Evolutionary conservation across 2,113 vertebrate species (phyloP), one percentile per base, ranked within the genome.

Genomic region (Pholis gunnellus): DNA sequence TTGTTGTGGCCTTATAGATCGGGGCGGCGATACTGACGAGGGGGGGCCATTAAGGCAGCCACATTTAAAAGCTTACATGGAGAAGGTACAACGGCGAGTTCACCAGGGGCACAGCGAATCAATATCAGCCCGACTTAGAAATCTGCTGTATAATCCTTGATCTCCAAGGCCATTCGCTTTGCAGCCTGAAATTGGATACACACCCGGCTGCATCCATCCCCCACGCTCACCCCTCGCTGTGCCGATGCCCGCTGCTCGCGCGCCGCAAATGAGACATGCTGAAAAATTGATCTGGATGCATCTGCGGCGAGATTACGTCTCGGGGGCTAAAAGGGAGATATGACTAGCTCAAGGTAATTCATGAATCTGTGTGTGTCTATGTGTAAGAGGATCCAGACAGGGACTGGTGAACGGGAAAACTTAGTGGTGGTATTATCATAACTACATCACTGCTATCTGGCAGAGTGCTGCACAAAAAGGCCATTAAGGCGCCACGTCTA

Each of bases 111-210:
- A 71, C 46, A 14, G 79, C 15, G 36, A 92, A 94, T 94, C 94
- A 90, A 94, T 94, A 93, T 69, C 79, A 87, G 89, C 88, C 86
- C 75, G 52, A 91, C 88, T 90, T 84, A 86, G 84, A 93, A 93
- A 92, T 92, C 89, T 92, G 91, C 87, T 90, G 88, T 91, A 93
- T 94, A 93, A 93, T 93, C 93, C 90, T 91, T 89, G 90, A 93
- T 93, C 91, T 94, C 90, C 86, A 86, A 93, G 90, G 92, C 90
- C 91, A 87, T 92, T 94, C 91, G 87, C 90, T 92, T 92, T 85
- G 78, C 93, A 84, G 89, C 78, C 84, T 91, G 90, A 92, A 94
- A 93, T 93, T 92, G 89, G 91, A 94, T 92, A 88, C 86, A 91
- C 90, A n/a, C 82, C 83, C 14, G 52, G 75, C 78, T 73, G 81